A percentile compares a stretch with the other conserved stretches of the same genome.
Conservation (phyloP, 2,797 vertebrate genomes). For the Crocidura indochinensis region DNA sequence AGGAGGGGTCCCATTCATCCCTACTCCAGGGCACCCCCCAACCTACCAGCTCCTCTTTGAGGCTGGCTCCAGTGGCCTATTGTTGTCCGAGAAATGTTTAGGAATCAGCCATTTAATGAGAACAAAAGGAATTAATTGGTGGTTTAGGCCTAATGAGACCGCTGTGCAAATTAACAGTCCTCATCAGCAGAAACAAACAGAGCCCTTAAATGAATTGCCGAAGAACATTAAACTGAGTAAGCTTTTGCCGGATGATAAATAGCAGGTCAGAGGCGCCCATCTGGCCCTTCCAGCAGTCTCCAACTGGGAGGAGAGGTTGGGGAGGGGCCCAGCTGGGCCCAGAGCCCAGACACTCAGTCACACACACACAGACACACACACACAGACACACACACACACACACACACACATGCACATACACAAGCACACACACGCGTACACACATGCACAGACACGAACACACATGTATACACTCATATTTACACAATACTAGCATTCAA, state of each 20-base stretch:
- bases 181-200: constrained; percentile 97
- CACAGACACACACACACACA: background rate
- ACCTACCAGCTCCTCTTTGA: constrained; percentile 15
- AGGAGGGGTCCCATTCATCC: constrained; percentile 47
- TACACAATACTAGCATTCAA: background rate
- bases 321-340: constrained; percentile 79
- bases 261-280: constrained; percentile 94
- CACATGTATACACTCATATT: no score
- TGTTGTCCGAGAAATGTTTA: constrained; percentile 92
- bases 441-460: background rate
- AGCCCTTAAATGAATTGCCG: constrained; percentile 92
- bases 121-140: constrained; percentile 95
- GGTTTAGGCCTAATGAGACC: constrained; percentile 95
- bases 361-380: background rate
- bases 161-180: constrained; percentile 95
- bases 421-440: background rate
- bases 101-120: constrained; percentile 93
- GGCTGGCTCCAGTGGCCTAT: constrained; percentile 83
- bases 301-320: constrained; percentile 81
- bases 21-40: constrained; percentile 13
- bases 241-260: constrained; percentile 91
- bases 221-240: constrained; percentile 90
- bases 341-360: background rate
- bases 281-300: constrained; percentile 91
- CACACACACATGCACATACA: background rate